Conservation (phyloP, 1,140 invertebrate genomes). For the Drosophila kohkoa region DNA sequence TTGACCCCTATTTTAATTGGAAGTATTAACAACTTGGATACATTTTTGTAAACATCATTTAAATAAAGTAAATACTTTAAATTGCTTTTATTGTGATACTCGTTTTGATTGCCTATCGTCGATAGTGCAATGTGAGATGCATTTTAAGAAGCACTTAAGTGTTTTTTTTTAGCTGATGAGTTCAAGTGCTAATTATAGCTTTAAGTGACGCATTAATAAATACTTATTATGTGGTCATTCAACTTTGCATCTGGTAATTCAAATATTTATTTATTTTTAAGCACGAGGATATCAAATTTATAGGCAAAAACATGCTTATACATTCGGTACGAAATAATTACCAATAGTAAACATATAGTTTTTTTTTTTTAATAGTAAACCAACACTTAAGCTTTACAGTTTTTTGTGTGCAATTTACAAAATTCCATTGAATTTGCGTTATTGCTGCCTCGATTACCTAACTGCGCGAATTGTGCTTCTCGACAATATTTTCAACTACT, state of each 20-base stretch:
- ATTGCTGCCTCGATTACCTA: slow-evolving; percentile 55
- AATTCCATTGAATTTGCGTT: slow-evolving; percentile 11
- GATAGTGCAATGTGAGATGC: neutral
- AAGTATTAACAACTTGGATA: no score
- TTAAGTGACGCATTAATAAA: neutral
- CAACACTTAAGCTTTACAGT: neutral
- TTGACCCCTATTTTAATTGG: no score
- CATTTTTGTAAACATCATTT: no score
- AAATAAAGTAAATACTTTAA: no score
- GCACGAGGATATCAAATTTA: neutral
- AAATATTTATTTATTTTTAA: neutral
- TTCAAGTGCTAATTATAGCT: neutral
- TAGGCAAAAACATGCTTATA: no score
- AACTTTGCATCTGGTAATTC: neutral
- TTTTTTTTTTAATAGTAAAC: no score
- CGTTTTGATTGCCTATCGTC: no score
- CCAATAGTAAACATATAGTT: no score
- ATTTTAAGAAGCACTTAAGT: neutral
- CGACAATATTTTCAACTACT: slow-evolving; percentile 56
- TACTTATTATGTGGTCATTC: slow-evolving; percentile 9
- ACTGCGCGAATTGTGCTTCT: slow-evolving; percentile 44
- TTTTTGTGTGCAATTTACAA: slow-evolving; percentile 13
- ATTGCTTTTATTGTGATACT: no score
- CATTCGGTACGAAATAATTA: no score
- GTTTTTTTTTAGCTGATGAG: neutral